phyloP scores from a whole-genome alignment of 1,140 invertebrate genomes.

The Frieseomelitta varia region DNA sequence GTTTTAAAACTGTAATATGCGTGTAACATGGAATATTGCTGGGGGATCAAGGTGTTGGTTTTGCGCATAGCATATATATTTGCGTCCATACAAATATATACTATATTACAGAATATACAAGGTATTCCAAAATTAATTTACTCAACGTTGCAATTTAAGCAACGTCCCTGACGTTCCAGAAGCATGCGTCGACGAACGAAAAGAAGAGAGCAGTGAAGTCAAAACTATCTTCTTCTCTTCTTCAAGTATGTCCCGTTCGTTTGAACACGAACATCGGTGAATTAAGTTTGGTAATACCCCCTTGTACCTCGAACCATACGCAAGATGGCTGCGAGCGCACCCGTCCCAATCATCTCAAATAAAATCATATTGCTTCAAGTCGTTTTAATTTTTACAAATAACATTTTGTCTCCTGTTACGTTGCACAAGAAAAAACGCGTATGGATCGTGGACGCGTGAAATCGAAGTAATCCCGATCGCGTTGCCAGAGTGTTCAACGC shows the following conservation, averaged over 20 bases:
- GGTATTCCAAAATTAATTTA: conserved; percentile 51
- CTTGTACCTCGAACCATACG: neutral
- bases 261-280: neutral
- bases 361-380: conserved; percentile 5
- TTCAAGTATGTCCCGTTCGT: neutral
- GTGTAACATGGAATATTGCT: neutral
- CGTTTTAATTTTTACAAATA: neutral
- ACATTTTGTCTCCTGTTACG: neutral
- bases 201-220: neutral
- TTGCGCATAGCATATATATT: conserved; percentile 43
- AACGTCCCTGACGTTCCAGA: too few relatives aligned
- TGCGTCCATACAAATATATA: conserved; percentile 51
- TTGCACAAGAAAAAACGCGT: neutral
- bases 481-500: neutral
- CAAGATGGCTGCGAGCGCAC: neutral
- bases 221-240: neutral
- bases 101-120: conserved; percentile 51
- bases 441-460: neutral
- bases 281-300: conserved; percentile 15
- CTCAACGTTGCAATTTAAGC: conserved; percentile 3
- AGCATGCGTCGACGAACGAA: neutral
- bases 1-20: neutral
- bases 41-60: neutral
- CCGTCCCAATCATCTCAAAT: neutral
- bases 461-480: neutral